Evolutionary conservation across 92 coral and sea anemone genomes (phyloP), one percentile per base, ranked within the genome.

Genomic region (Epizoanthus rinbou): DNA sequence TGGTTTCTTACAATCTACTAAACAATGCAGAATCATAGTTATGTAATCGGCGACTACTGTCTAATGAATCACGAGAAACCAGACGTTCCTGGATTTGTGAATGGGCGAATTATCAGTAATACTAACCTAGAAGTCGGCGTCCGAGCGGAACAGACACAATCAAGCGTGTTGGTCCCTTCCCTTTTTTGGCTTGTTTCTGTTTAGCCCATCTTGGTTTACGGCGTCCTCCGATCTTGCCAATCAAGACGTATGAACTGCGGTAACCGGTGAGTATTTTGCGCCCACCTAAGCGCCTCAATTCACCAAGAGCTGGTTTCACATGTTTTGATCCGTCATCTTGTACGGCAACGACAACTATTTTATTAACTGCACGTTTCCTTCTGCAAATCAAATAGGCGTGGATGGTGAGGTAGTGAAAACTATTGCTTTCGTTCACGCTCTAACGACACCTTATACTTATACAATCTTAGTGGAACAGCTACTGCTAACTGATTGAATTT

Each of bases 271-370:
- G 57, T 6, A 78, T 11, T 37, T 78, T 78, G 15, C 71, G 69
- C 37, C 28, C 82, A 39, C 82, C 82, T 39, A 78, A 78, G 15
- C 17, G 14, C n/a, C 41, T 78, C 18, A 78, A 23, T 60, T 21
- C 69, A 10, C 82, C 37, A n/a, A 62, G 15, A 5, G 82, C 82
- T 18, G 82, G 22, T 21, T 41, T 62, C 6, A 63, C 25, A 35
- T 63, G 41, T 23, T 78, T 78, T 53, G 80, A 74, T 1, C 82
- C 82, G 47, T 78, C 58, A 39, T 43, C 82, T 78, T 78, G 82
- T 3, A 78, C 82, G 8, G 58, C 82, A 63, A 78, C 28, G 23
- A 78, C 9, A 57, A 78, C 82, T 21, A 62, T 5, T 43, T 78
- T 78, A 33, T 35, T 62, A 23, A 41, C 41, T 60, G 17, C 39